A percentile compares a stretch with the other conserved stretches of the same genome.
phyloP scores from a whole-genome alignment of 2,888 invertebrate species.

The Dexiosoma caninum region DNA sequence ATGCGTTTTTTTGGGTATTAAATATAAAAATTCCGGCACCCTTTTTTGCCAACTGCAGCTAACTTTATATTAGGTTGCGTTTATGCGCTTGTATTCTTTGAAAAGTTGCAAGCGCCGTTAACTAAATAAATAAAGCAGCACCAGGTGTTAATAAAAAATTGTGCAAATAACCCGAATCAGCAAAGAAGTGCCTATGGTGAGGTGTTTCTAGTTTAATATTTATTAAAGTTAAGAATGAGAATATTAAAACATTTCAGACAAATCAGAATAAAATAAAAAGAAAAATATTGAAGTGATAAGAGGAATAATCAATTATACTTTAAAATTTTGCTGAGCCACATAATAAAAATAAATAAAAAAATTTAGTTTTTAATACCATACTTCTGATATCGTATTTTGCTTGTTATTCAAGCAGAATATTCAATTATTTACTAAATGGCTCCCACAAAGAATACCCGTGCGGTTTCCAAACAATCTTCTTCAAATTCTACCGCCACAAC shows the following conservation, averaged over 20 bases:
- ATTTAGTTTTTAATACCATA: not conserved
- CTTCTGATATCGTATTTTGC: not conserved
- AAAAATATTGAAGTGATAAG: not conserved
- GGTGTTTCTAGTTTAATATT: not conserved
- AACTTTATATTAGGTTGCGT: constrained; percentile 64
- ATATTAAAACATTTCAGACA: constrained; percentile 37
- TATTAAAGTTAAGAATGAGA: not conserved
- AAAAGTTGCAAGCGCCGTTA: constrained; percentile 57
- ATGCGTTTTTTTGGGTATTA: no score
- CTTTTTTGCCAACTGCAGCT: constrained; percentile 64
- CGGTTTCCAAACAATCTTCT: constrained; percentile 67
- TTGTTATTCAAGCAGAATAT: constrained; percentile 11
- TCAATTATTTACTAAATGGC: constrained; percentile 73
- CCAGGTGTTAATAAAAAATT: constrained; percentile 46
- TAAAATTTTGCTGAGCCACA: not conserved
- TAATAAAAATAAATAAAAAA: not conserved
- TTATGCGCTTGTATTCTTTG: constrained; percentile 61
- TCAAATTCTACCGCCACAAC: constrained; percentile 66
- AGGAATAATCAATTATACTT: not conserved
- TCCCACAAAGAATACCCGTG: constrained; percentile 74
- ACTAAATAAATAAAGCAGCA: constrained; percentile 43
- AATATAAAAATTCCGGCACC: constrained; percentile 51
- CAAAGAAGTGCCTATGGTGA: constrained; percentile 8
- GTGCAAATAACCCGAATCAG: not conserved
- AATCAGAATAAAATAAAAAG: constrained; percentile 14